phyloP scores from a whole-genome alignment of 2,113 vertebrate genomes.

The Sceloporus undulatus region DNA sequence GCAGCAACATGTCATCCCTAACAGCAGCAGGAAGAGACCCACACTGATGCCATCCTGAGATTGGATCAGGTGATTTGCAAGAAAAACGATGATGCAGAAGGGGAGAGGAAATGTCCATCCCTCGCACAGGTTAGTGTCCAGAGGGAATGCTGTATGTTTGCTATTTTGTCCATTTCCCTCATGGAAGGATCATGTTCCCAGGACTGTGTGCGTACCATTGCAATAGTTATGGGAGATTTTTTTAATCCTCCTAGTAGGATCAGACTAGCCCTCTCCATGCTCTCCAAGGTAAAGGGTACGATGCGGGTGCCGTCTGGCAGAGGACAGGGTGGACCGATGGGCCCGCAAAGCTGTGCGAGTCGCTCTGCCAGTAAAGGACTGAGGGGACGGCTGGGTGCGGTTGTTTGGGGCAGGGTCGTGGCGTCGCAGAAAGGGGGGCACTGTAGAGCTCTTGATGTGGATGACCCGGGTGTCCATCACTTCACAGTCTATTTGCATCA shows the following conservation, averaged over 20 bases:
- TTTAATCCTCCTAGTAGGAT: not conserved
- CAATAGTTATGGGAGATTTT: too few relatives aligned
- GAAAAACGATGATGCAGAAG: not conserved
- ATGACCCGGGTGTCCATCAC: constrained; percentile 94
- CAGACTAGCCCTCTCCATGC: not conserved
- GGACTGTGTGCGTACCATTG: not conserved
- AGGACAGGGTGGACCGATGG: constrained; percentile 14
- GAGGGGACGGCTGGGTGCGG: constrained; percentile 43
- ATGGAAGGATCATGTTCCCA: constrained; percentile 1
- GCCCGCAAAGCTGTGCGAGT: constrained; percentile 47
- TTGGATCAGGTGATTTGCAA: not conserved
- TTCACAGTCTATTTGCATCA: constrained; percentile 97
- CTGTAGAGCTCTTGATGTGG: constrained; percentile 91
- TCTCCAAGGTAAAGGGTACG: constrained; percentile 64
- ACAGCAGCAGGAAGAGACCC: constrained; percentile 18
- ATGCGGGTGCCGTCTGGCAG: constrained; percentile 22
- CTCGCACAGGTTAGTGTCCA: constrained; percentile 54
- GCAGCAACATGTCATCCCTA: not conserved
- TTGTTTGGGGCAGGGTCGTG: constrained; percentile 71
- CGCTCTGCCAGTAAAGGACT: constrained; percentile 10
- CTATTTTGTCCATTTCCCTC: constrained; percentile 25
- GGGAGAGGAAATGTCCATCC: constrained; percentile 34
- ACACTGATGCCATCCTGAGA: not conserved
- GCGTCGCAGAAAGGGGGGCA: constrained; percentile 86
- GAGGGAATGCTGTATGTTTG: not conserved